These are phyloP conservation scores for Hypena proboscidalis DNA, from an alignment of 2,888 invertebrate genomes.

Conservation along the genomic window DNA sequence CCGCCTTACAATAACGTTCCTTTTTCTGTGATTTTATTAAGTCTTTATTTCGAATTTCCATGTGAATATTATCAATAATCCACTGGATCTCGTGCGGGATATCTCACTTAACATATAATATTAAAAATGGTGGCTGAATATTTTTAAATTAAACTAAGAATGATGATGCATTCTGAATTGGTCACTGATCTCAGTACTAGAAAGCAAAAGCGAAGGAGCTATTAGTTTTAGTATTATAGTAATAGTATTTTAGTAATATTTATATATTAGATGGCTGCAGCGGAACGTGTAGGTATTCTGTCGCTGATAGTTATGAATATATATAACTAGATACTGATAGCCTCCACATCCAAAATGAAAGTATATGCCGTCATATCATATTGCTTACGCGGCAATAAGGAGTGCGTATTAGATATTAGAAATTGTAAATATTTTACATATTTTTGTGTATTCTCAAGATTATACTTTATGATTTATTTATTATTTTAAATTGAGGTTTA, in stretches of 20 bases:
- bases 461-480: too few species aligned
- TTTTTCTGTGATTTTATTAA: conserved; percentile 17
- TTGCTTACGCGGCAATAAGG: too few species aligned
- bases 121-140: not conserved
- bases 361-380: too few species aligned
- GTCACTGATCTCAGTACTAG: conserved; percentile 51
- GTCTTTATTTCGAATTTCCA: conserved; percentile 5
- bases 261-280: conserved; percentile 28
- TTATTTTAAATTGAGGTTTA: too few species aligned
- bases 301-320: too few species aligned
- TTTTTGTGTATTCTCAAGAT: too few species aligned
- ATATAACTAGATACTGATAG: too few species aligned
- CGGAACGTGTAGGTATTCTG: conserved; percentile 4
- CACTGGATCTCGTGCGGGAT: conserved; percentile 1
- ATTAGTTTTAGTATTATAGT: conserved; percentile 30
- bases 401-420: too few species aligned
- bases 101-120: not conserved
- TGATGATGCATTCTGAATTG: conserved; percentile 25
- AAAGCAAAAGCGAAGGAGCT: conserved; percentile 14
- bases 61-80: conserved; percentile 16
- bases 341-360: too few species aligned
- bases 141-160: not conserved
- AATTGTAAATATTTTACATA: too few species aligned
- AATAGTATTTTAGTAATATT: too few species aligned
- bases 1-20: conserved; percentile 12